Evolutionary conservation across 2,113 vertebrate species (phyloP), one percentile per base, ranked within the genome.

Genomic region (Anhinga anhinga): DNA sequence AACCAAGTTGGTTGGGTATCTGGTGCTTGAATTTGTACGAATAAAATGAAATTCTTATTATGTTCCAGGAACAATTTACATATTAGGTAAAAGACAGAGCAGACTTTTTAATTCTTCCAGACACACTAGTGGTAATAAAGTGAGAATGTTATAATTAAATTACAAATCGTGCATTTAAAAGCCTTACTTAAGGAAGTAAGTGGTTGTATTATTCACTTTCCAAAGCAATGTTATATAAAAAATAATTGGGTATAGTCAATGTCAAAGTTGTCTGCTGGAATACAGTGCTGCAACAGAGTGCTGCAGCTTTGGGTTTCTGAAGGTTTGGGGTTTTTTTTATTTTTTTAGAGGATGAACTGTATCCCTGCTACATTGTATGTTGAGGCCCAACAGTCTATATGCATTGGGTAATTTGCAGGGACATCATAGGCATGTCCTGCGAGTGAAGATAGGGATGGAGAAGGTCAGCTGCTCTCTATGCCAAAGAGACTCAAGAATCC

Each of bases 101-200:
- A 27, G 71, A 86, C 50, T 67, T 96, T 96, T 97, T 94, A 95
- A 90, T 97, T 95, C 83, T 72, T 69, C 65, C 30, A 83, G 83
- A 65, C 32, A 55, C 70, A 82, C 42, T 82, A 77, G 50, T 32
- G 7, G 69, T 77, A 85, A 95, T 82, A 70, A 79, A 76, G 45
- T 74, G 13, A 91, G 42, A 63, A 49, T 90, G 25, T 82, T 86
- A 56, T 92, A 84, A 55, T 65, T 89, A 55, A 34, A 38, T 70
- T 74, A 38, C 15, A 81, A 88, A 77, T 36, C 11, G 19, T 63
- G 9, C 30, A 27, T 61, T 53, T 82, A 50, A 89, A 91, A 9
- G 12, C 26, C 12, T 76, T 85, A 40, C 11, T 58, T 72, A 45
- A 56, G 14, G 32, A 79, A 69, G 77, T 5, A 47, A 80, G 19